Percentiles rank a stretch among this genome's conserved stretches.
These are phyloP conservation scores for Melieria omissa DNA, from an alignment of 2,888 invertebrate species.

Conservation along the genomic window DNA sequence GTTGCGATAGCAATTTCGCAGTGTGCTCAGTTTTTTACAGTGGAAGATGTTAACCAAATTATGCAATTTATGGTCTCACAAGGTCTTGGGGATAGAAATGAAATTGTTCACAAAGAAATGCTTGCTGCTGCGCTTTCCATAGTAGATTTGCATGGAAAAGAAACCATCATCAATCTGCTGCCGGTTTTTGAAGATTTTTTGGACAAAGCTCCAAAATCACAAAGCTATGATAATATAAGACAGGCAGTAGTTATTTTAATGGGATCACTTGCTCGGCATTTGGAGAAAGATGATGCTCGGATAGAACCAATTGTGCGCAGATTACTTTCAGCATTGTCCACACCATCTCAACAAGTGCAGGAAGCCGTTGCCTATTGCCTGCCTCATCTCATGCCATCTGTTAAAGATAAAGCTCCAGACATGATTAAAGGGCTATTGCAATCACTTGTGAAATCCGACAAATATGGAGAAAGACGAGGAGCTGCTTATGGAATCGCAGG, in stretches of 20 bases:
- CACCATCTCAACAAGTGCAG: constrained; percentile 98
- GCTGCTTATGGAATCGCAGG: constrained; percentile 98
- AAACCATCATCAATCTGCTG: constrained; percentile 79
- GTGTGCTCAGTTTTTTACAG: constrained; percentile 74
- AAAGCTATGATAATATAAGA: constrained; percentile 90
- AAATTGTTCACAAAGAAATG: constrained; percentile 88
- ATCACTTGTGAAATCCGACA: constrained; percentile 88
- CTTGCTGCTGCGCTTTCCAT: constrained; percentile 91
- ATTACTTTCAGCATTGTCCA: constrained; percentile 89
- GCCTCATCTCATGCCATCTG: constrained; percentile 91
- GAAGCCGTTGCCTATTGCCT: constrained; percentile 97
- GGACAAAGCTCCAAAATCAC: constrained; percentile 91
- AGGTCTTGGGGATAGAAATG: constrained; percentile 87
- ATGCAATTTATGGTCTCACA: constrained; percentile 87
- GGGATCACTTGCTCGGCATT: constrained; percentile 96
- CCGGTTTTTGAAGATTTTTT: constrained; percentile 95
- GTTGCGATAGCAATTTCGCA: constrained; percentile 85
- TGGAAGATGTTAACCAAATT: constrained; percentile 76
- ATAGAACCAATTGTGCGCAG: constrained; percentile 94
- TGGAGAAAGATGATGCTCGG: constrained; percentile 88
- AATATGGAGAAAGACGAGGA: constrained; percentile 86
- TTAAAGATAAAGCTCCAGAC: constrained; percentile 89
- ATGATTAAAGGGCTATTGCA: constrained; percentile 89
- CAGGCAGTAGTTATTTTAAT: constrained; percentile 97
- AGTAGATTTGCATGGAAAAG: constrained; percentile 93